phyloP scores from a whole-genome alignment of 2,113 vertebrate genomes.

The Gopherus flavomarginatus region DNA sequence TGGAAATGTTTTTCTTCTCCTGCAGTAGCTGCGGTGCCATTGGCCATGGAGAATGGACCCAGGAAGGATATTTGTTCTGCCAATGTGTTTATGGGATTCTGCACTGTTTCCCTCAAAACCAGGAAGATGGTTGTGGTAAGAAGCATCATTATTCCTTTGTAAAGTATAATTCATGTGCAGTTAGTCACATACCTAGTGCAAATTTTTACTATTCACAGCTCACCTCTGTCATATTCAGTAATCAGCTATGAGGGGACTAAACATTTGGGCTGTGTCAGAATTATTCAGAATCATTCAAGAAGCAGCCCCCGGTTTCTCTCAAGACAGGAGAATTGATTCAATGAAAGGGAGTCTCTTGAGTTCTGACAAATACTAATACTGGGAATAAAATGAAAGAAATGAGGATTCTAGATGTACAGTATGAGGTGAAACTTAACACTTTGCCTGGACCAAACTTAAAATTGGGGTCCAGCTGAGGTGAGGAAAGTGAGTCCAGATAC shows the following conservation, averaged over 20 bases:
- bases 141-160: not conserved
- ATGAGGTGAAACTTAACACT: not conserved
- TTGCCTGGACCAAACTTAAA: not conserved
- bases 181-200: not conserved
- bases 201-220: not conserved
- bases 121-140: constrained; percentile 74
- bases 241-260: not conserved
- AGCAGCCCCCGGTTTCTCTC: not conserved
- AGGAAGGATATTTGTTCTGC: constrained; percentile 75
- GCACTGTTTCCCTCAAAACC: constrained; percentile 74
- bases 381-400: not conserved
- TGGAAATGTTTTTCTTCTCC: not conserved
- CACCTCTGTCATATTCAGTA: not conserved
- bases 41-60: constrained; percentile 73
- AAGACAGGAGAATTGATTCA: not conserved
- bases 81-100: constrained; percentile 72
- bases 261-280: not conserved
- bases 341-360: not conserved
- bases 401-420: not conserved
- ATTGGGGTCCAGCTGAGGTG: not conserved
- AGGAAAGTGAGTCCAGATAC: not conserved
- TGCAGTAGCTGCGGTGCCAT: constrained; percentile 70
- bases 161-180: not conserved
- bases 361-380: not conserved
- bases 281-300: not conserved